Conservation (phyloP, 1,140 invertebrate genomes). For the Eumeta japonica region DNA sequence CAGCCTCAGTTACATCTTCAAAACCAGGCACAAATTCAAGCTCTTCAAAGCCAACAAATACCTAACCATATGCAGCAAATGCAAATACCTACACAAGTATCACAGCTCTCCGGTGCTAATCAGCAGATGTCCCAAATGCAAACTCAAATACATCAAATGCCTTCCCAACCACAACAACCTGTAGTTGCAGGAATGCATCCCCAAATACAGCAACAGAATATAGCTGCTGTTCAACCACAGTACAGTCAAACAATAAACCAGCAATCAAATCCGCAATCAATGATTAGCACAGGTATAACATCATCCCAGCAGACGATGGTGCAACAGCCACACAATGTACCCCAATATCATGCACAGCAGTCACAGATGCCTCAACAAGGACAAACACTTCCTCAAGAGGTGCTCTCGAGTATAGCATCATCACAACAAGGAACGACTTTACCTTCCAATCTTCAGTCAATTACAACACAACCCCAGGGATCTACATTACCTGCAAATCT, state of each 20-base stretch:
- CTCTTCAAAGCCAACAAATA: conserved; percentile 52
- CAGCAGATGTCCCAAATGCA: conserved; percentile 55
- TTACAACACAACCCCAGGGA: conserved; percentile 54
- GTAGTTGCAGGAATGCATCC: conserved; percentile 48
- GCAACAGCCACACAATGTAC: conserved; percentile 45
- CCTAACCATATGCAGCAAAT: conserved; percentile 56
- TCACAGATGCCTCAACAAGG: conserved; percentile 52
- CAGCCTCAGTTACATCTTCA: conserved; percentile 54
- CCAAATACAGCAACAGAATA: conserved; percentile 49
- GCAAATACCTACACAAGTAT: conserved; percentile 49
- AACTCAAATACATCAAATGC: conserved; percentile 47
- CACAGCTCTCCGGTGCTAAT: conserved; percentile 36
- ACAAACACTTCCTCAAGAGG: conserved; percentile 55
- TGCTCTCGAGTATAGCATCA: conserved; percentile 53
- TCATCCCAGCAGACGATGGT: conserved; percentile 50
- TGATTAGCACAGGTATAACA: conserved; percentile 46
- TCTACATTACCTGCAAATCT: conserved; percentile 61
- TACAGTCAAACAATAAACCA: conserved; percentile 50
- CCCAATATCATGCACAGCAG: conserved; percentile 53
- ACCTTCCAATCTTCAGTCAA: conserved; percentile 48
- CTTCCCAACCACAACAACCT: conserved; percentile 45
- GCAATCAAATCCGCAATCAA: conserved; percentile 43
- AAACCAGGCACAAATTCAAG: conserved; percentile 53
- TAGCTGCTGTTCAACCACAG: conserved; percentile 44
- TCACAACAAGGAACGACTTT: conserved; percentile 54